Base-by-base conservation (phyloP, 2,888 invertebrate genomes). In the Acanthopleura granulata region DNA sequence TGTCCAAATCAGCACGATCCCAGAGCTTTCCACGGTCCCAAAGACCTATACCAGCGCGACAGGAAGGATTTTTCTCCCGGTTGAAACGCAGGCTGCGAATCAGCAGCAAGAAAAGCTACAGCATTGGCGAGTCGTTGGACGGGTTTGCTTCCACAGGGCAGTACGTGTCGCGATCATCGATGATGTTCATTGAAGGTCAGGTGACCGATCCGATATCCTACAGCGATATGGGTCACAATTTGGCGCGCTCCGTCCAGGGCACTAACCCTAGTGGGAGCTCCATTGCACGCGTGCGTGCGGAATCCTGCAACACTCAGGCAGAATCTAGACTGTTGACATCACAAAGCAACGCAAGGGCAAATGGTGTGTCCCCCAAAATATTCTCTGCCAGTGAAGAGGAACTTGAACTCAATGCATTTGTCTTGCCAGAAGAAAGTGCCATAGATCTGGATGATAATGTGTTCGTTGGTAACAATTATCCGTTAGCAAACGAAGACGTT, bases 361-460 rank as follows among this genome's bases (percentile, higher is more conserved):
- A 66, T 27, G 29, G 25, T 1, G 4, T 27, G 1, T 25, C 22
- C 18, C 22, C 66, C 16, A 66, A 66, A 66, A 15, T 27, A 27
- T 22, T 66, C 25, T 22, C 15, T 66, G 1, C 27, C 25, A 22
- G 22, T 4, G 6, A 57, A 57, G n/a, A 57, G 12, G 66, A 66
- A 66, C 22, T 27, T 22, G 66, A 6, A 3, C 1, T 3, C 16
- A 66, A 79, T 73, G 77, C 75, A 49, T 77, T 78, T 75, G 74
- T 80, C 16, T 72, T 72, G 25, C 62, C 76, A 18, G 79, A 81
- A 49, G 75, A 72, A 49, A 75, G 76, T 51, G 77, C 72, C 0
- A 69, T 76, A 49, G 73, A 74, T 29, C 40, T 77, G 49, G 75
- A 75, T 72, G 72, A 76, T 66, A 75, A 62, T 15, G 49, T 71